Percentiles rank a stretch among this genome's conserved stretches.
These are phyloP conservation scores for Phasia obesa DNA, from an alignment of 2,888 invertebrate genomes.

Conservation along the genomic window DNA sequence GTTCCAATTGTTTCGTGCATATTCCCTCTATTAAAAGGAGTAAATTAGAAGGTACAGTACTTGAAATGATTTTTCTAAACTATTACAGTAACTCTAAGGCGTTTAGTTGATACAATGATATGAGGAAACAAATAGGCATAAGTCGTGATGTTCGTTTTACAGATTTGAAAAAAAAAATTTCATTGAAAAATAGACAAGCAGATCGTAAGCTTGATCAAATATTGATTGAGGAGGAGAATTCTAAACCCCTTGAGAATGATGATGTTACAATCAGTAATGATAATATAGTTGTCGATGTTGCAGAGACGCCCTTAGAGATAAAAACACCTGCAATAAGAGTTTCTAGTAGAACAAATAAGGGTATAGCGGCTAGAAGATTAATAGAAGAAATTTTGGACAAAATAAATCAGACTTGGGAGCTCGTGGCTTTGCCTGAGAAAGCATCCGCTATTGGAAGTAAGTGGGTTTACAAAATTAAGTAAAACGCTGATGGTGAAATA, in stretches of 20 bases:
- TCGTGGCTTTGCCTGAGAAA: slow-evolving; percentile 65
- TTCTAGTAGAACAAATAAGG: too few species aligned
- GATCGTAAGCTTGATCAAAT: not conserved
- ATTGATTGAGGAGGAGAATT: slow-evolving; percentile 38
- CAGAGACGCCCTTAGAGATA: not conserved
- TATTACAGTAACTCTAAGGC: slow-evolving; percentile 71
- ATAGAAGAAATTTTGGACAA: slow-evolving; percentile 53
- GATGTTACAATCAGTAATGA: slow-evolving; percentile 29
- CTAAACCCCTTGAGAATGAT: not conserved
- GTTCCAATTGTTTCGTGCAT: slow-evolving; percentile 69
- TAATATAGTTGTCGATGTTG: not conserved
- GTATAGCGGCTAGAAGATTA: slow-evolving; percentile 47
- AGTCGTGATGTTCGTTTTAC: slow-evolving; percentile 59
- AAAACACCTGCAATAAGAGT: not conserved
- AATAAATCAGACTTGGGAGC: slow-evolving; percentile 48
- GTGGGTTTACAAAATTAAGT: slow-evolving; percentile 68
- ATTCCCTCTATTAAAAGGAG: slow-evolving; percentile 63
- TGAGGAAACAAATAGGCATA: slow-evolving; percentile 40
- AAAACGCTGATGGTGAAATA: slow-evolving; percentile 56
- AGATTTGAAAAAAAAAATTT: not conserved
- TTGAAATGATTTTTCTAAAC: slow-evolving; percentile 71
- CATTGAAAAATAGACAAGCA: not conserved
- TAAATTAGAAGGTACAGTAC: slow-evolving; percentile 68
- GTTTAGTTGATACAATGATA: slow-evolving; percentile 61
- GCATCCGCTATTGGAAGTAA: slow-evolving; percentile 70